Evolutionary conservation across 1,140 invertebrate species (phyloP), one percentile per base, ranked within the genome.

Genomic region (Platyura marginata): DNA sequence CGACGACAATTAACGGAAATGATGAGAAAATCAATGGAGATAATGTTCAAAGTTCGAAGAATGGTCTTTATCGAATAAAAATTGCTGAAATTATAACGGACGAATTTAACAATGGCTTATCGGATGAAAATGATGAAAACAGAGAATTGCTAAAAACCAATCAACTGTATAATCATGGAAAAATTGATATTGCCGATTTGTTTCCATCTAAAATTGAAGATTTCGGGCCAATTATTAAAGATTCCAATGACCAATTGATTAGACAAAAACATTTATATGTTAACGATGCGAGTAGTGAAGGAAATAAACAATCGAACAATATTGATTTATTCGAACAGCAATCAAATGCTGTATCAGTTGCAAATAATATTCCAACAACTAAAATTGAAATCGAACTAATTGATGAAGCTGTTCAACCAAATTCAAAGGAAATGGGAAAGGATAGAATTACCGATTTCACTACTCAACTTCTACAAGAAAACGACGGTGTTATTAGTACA

Each of bases 121-220:
- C 13, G 20, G 21, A 44, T n/a, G 23, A 19, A 5, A 25, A 3
- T 21, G 40, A 35, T 29, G 36, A 11, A 25, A 16, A n/a, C n/a
- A 13, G 18, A 21, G 37, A 41, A 13, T 25, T 11, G 20, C 25
- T 40, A 21, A 40, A 45, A 19, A 21, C 29, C n/a, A 18, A 43
- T 20, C 33, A 42, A 39, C 22, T 40, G 43, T 15, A n/a, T 11
- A 44, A 16, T 23, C 36, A 29, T 21, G 56, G 51, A 10, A 56
- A 56, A 21, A 47, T 59, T 9, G 59, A 59, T 37, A 59, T 59
- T 29, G 52, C 53, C 1, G 57, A 60, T 40, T 40, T 58, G 3
- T 59, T 56, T 49, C 57, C 57, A 2, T 44, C 59, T 20, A 54
- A 58, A 38, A 32, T 54, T n/a, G 56, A 60, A 19, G 57, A 61